These are phyloP conservation scores for Whitmania pigra DNA, from an alignment of 1,140 invertebrate genomes.

Conservation along the genomic window DNA sequence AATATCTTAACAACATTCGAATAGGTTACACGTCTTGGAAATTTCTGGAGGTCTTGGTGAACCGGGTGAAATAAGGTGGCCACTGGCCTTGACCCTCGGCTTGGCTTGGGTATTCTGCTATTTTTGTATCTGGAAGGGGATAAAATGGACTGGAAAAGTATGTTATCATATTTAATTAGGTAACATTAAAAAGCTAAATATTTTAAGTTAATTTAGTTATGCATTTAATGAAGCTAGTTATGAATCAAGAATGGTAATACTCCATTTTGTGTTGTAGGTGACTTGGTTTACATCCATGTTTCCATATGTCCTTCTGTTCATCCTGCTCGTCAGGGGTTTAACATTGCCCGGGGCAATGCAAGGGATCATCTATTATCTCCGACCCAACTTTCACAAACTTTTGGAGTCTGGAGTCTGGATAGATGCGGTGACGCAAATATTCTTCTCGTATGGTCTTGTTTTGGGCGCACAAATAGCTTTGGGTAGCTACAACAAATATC, in stretches of 20 bases:
- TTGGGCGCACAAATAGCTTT: conserved; percentile 63
- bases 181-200: no score
- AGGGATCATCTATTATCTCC: conserved; percentile 45
- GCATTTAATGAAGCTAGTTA: no score
- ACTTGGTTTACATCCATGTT: conserved; percentile 43
- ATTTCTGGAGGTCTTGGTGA: conserved; percentile 58
- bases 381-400: conserved; percentile 36
- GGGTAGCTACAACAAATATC: conserved; percentile 64
- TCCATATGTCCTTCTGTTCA: conserved; percentile 39
- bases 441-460: conserved; percentile 62
- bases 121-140: conserved; percentile 52
- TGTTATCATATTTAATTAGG: background rate
- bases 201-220: no score
- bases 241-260: no score
- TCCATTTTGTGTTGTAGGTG: conserved; percentile 29
- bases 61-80: conserved; percentile 73
- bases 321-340: conserved; percentile 38
- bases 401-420: conserved; percentile 50
- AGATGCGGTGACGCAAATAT: conserved; percentile 60
- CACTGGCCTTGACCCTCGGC: conserved; percentile 70
- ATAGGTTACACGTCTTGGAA: conserved; percentile 21
- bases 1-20: no score
- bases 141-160: conserved; percentile 25
- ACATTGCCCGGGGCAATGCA: conserved; percentile 54
- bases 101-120: conserved; percentile 81